These are phyloP conservation scores for Dendroctonus ponderosae DNA, from an alignment of 1,140 invertebrate genomes.

Conservation along the genomic window DNA sequence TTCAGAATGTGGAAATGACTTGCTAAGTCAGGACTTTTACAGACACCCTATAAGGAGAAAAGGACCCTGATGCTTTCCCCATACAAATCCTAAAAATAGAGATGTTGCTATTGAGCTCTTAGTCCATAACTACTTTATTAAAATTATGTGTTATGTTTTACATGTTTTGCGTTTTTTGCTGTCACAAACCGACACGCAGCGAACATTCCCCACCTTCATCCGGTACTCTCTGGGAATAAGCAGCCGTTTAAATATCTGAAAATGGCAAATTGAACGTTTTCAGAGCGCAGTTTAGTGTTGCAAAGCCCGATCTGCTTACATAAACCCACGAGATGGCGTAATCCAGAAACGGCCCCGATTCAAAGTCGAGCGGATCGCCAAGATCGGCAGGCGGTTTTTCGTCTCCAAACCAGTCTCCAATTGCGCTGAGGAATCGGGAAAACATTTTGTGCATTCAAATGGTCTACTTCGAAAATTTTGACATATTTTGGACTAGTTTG, in stretches of 20 bases:
- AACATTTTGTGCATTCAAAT: conserved; percentile 15
- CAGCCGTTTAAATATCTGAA: conserved; percentile 37
- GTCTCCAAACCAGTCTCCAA: conserved; percentile 39
- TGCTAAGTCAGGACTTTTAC: conserved; percentile 60
- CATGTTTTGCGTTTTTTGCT: conserved; percentile 20
- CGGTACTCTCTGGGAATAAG: conserved; percentile 35
- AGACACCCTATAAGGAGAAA: too few relatives aligned
- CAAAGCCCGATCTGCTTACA: conserved; percentile 31
- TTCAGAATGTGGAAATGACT: conserved; percentile 82
- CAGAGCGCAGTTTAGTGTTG: not conserved
- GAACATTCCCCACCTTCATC: conserved; percentile 24
- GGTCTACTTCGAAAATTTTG: too few relatives aligned
- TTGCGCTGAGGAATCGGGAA: conserved; percentile 31
- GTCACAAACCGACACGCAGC: conserved; percentile 23
- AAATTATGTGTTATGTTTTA: conserved; percentile 16
- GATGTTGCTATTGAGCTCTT: too few relatives aligned
- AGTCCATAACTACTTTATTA: too few relatives aligned
- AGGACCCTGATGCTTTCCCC: too few relatives aligned
- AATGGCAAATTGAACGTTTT: conserved; percentile 11
- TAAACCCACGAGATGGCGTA: conserved; percentile 41
- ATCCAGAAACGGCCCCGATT: conserved; percentile 41
- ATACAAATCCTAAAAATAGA: too few relatives aligned
- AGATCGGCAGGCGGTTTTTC: conserved; percentile 31
- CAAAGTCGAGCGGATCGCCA: conserved; percentile 41
- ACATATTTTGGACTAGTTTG: too few relatives aligned